Evolutionary conservation across 2,888 invertebrate genomes (phyloP).

Genomic region (Eupithecia pulchellata): DNA sequence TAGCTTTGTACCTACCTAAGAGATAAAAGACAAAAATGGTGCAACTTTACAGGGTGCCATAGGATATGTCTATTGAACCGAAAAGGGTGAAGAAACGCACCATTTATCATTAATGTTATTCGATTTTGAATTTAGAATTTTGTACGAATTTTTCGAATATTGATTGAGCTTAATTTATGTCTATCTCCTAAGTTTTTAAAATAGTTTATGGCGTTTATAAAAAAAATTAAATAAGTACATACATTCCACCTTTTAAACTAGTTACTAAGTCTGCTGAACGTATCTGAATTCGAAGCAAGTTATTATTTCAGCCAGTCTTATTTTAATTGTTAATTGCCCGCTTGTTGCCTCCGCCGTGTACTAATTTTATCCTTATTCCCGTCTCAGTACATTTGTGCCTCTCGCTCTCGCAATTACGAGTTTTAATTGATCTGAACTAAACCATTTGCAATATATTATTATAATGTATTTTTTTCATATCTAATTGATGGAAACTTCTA

Average conservation of each 20-base stretch:
- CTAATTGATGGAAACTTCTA: neutral
- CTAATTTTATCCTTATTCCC: constrained; percentile 4
- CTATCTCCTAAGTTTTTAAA: too few species aligned
- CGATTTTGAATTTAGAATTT: neutral
- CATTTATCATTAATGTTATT: neutral
- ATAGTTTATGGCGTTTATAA: too few species aligned
- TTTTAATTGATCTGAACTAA: neutral
- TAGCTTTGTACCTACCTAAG: neutral
- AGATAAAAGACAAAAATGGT: neutral
- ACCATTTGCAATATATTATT: neutral
- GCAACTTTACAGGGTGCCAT: neutral
- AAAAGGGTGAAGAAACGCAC: neutral
- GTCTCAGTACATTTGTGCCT: neutral
- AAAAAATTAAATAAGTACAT: too few species aligned
- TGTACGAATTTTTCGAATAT: neutral
- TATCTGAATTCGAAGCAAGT: neutral
- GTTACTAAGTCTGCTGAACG: neutral
- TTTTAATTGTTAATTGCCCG: neutral
- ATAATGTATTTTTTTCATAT: neutral
- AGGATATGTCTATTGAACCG: too few species aligned
- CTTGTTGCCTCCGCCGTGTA: neutral
- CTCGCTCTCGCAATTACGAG: neutral
- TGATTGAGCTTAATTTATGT: too few species aligned
- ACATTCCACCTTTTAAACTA: neutral
- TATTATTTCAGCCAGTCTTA: neutral